These are phyloP conservation scores for Aquatica leii DNA, from an alignment of 2,888 invertebrate species.

Conservation along the genomic window DNA sequence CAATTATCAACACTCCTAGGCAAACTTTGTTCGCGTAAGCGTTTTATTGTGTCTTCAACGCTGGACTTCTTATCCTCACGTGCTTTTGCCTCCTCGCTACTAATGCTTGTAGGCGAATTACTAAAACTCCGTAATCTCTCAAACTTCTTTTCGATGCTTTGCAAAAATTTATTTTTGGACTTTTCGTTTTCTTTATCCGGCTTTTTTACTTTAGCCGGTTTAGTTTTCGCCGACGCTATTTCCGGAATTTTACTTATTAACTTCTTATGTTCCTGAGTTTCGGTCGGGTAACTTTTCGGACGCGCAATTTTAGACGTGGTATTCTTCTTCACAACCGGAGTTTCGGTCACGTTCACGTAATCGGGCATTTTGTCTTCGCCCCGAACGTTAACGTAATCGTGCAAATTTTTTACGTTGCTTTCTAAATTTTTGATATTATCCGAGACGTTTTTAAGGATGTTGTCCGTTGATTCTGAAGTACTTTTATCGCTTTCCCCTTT, in stretches of 20 bases:
- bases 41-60: conserved; percentile 66
- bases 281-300: conserved; percentile 67
- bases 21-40: conserved; percentile 72
- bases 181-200: conserved; percentile 45
- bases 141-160: conserved; percentile 79
- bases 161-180: conserved; percentile 68
- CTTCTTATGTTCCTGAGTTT: conserved; percentile 49
- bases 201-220: conserved; percentile 50
- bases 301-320: conserved; percentile 63
- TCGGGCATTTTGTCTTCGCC: conserved; percentile 43
- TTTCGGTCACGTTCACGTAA: conserved; percentile 48
- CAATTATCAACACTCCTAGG: conserved; percentile 63
- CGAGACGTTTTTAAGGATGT: conserved; percentile 50
- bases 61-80: conserved; percentile 59
- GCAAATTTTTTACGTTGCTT: conserved; percentile 46
- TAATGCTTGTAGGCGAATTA: conserved; percentile 57
- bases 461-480: conserved; percentile 46
- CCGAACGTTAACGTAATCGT: conserved; percentile 52
- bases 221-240: conserved; percentile 57
- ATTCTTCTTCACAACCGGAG: conserved; percentile 49
- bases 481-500: not conserved
- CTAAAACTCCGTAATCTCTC: conserved; percentile 68
- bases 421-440: conserved; percentile 55
- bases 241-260: conserved; percentile 52
- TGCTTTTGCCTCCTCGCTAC: conserved; percentile 53